Conservation (phyloP, 2,797 vertebrate species). For the Oreonectes daqikongensis region DNA sequence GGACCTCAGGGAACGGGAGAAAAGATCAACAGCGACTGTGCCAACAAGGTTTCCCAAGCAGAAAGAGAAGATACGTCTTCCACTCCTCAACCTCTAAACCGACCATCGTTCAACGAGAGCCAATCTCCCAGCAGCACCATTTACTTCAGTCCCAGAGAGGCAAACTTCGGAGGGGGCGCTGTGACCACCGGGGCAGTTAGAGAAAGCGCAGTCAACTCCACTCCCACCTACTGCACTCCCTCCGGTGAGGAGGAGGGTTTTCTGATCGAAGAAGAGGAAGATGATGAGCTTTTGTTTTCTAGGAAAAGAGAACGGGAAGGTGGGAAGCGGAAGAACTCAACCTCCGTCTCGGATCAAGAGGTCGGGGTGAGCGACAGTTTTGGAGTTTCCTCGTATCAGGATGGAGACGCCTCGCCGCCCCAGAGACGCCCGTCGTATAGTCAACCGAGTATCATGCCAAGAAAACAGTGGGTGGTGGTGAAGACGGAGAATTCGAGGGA, state of each 20-base stretch:
- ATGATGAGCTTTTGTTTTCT: conserved; percentile 55
- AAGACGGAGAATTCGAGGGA: conserved; percentile 79
- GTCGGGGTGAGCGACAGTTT: conserved; percentile 80
- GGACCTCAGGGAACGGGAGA: conserved; percentile 34
- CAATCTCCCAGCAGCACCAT: conserved; percentile 94
- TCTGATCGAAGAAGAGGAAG: conserved; percentile 71
- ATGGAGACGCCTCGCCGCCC: conserved; percentile 68
- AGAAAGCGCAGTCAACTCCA: conserved; percentile 78
- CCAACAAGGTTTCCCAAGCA: conserved; percentile 9
- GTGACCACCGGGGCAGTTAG: conserved; percentile 56
- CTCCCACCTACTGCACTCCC: conserved; percentile 85
- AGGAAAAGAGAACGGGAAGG: conserved; percentile 67
- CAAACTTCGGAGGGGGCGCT: conserved; percentile 64
- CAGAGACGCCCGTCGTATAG: conserved; percentile 78
- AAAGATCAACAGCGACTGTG: conserved; percentile 54
- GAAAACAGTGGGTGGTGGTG: conserved; percentile 90
- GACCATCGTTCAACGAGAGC: conserved; percentile 79
- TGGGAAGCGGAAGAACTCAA: conserved; percentile 71
- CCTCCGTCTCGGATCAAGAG: conserved; percentile 72
- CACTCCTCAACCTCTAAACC: conserved; percentile 61
- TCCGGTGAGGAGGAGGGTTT: conserved; percentile 83
- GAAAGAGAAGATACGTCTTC: conserved; percentile 59
- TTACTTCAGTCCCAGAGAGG: conserved; percentile 88
- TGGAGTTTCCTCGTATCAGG: conserved; percentile 81
- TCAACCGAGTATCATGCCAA: conserved; percentile 86